phyloP scores from a whole-genome alignment of 2,888 invertebrate species.

The Tromatobia lineatoria region DNA sequence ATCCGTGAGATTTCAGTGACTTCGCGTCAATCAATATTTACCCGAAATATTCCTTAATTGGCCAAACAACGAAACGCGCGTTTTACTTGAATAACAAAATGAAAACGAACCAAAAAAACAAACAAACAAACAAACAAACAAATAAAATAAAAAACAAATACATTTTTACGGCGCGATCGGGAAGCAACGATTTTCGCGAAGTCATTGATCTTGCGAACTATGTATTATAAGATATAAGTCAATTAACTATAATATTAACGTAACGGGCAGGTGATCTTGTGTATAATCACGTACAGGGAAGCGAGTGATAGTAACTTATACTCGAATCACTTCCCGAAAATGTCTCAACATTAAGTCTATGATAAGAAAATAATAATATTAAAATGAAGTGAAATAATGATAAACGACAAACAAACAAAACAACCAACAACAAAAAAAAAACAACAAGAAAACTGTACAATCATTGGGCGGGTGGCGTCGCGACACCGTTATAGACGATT shows the following conservation, averaged over 20 bases:
- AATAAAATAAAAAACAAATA: constrained; percentile 24
- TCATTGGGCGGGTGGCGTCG: constrained; percentile 68
- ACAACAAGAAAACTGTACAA: constrained; percentile 71
- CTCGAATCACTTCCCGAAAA: constrained; percentile 64
- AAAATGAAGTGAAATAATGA: constrained; percentile 8
- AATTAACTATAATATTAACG: constrained; percentile 70
- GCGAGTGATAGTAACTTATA: constrained; percentile 57
- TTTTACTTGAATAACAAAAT: constrained; percentile 20
- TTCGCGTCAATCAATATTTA: constrained; percentile 48
- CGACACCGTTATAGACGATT: constrained; percentile 60
- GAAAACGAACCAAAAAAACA: constrained; percentile 27
- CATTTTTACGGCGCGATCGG: constrained; percentile 37
- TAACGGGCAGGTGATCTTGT: constrained; percentile 31
- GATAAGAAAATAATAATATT: constrained; percentile 41
- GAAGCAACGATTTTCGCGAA: constrained; percentile 49
- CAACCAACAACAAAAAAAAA: neutral
- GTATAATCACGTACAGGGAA: constrained; percentile 57
- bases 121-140: constrained; percentile 31
- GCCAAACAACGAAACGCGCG: constrained; percentile 56
- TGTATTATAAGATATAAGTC: constrained; percentile 72
- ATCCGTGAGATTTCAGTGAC: constrained; percentile 56
- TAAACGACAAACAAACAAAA: constrained; percentile 23
- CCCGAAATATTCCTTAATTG: constrained; percentile 30
- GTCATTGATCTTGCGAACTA: constrained; percentile 52
- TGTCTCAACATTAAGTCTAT: constrained; percentile 63